Evolutionary conservation across 2,797 vertebrate species (phyloP).

Genomic region (Steatocranus sp.): DNA sequence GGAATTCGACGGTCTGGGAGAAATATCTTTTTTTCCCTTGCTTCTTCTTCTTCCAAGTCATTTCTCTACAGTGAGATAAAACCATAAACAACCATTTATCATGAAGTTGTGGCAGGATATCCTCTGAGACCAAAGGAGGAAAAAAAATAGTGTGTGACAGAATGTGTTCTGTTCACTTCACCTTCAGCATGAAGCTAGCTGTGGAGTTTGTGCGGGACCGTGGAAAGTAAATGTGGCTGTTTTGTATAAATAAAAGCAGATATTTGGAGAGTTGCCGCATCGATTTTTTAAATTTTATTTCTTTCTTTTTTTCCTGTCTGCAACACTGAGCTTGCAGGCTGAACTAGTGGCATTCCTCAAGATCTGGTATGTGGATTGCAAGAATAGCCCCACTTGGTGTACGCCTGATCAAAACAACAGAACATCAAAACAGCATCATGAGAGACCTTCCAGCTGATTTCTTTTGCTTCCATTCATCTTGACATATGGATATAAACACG

Average conservation of each 20-base stretch:
- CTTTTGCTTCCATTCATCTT: neutral
- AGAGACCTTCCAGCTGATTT: neutral
- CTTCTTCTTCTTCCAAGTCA: conserved; percentile 21
- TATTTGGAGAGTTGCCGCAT: neutral
- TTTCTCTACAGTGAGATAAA: conserved; percentile 55
- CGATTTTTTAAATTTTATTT: neutral
- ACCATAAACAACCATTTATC: conserved; percentile 61
- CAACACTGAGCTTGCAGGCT: neutral
- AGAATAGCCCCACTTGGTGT: neutral
- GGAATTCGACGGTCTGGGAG: conserved; percentile 42
- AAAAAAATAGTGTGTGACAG: conserved; percentile 33
- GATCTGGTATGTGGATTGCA: neutral
- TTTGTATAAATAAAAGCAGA: conserved; percentile 4
- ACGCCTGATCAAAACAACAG: neutral
- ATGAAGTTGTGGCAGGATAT: conserved; percentile 29
- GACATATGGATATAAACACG: neutral
- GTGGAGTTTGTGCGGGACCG: neutral
- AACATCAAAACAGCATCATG: neutral
- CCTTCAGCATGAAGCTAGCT: conserved; percentile 6
- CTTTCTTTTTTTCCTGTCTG: neutral
- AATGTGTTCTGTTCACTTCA: conserved; percentile 9
- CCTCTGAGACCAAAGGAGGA: conserved; percentile 33
- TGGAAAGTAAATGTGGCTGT: neutral
- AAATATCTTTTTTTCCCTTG: conserved; percentile 6
- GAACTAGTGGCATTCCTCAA: neutral